Evolutionary conservation across 2,113 vertebrate species (phyloP).

Genomic region (Heptranchias perlo): DNA sequence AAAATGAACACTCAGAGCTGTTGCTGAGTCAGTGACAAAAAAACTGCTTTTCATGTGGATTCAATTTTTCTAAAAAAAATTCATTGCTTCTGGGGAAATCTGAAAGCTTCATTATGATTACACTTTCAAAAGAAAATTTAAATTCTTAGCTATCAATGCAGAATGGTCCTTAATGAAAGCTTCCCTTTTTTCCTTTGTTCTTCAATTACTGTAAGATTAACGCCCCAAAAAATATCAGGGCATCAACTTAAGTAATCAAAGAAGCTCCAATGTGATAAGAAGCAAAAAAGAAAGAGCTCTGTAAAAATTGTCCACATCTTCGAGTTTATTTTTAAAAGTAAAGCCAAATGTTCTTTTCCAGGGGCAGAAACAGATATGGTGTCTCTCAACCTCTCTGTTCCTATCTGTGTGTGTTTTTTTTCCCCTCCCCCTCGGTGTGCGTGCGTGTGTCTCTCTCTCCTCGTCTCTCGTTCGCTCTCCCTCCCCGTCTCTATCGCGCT

Average conservation of each 20-base stretch:
- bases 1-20: background rate
- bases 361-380: too few relatives aligned
- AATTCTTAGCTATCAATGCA: background rate
- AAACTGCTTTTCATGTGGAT: background rate
- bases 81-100: slow-evolving; percentile 18
- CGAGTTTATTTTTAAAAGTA: too few relatives aligned
- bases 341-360: too few relatives aligned
- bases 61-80: background rate
- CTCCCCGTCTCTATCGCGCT: too few relatives aligned
- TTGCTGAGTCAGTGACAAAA: background rate
- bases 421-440: too few relatives aligned
- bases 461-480: too few relatives aligned
- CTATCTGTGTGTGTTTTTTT: too few relatives aligned
- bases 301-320: too few relatives aligned
- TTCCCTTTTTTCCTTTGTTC: background rate
- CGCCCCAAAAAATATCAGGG: background rate
- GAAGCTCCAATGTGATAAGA: background rate
- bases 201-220: slow-evolving; percentile 6
- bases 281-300: background rate
- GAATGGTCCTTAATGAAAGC: background rate
- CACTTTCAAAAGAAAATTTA: background rate
- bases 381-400: too few relatives aligned
- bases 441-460: too few relatives aligned
- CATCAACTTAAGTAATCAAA: slow-evolving; percentile 15
- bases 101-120: background rate